Evolutionary conservation across 2,797 vertebrate genomes (phyloP).

Genomic region (Cryptoblepharus egeriae): DNA sequence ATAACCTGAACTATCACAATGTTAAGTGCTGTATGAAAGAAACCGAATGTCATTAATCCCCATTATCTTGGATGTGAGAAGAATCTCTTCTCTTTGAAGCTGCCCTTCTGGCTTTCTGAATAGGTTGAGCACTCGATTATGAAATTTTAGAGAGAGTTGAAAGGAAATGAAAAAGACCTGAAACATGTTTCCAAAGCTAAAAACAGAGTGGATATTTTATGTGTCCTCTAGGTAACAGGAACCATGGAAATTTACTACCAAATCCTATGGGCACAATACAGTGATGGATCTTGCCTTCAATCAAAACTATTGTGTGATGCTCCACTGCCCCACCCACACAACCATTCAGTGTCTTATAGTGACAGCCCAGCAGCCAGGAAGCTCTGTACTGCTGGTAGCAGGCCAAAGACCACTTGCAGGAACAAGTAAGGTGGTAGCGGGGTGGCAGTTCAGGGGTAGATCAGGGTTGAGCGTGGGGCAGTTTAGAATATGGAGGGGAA

Average conservation of each 20-base stretch:
- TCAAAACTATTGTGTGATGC: no score
- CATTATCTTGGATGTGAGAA: slow-evolving; percentile 11
- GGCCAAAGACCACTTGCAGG: no score
- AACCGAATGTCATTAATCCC: neutral
- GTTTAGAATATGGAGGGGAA: no score
- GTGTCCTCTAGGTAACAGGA: slow-evolving; percentile 6
- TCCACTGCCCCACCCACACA: no score
- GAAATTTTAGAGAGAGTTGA: slow-evolving; percentile 25
- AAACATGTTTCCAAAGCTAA: slow-evolving; percentile 31
- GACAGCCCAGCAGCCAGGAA: no score
- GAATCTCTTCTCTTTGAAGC: neutral
- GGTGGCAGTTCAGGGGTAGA: no score
- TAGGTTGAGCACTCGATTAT: neutral
- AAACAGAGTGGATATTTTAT: slow-evolving; percentile 39
- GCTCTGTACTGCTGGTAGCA: no score
- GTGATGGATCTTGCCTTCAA: no score
- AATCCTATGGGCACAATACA: no score
- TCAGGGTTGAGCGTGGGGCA: no score
- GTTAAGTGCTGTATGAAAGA: neutral
- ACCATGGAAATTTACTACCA: neutral
- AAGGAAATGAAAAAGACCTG: slow-evolving; percentile 2
- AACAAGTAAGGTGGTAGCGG: no score
- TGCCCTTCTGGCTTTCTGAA: neutral
- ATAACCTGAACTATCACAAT: neutral
- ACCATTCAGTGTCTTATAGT: no score